A percentile compares a stretch with the other conserved stretches of the same genome.
These are phyloP conservation scores for Dryas iulia DNA, from an alignment of 1,140 invertebrate genomes.

Conservation along the genomic window DNA sequence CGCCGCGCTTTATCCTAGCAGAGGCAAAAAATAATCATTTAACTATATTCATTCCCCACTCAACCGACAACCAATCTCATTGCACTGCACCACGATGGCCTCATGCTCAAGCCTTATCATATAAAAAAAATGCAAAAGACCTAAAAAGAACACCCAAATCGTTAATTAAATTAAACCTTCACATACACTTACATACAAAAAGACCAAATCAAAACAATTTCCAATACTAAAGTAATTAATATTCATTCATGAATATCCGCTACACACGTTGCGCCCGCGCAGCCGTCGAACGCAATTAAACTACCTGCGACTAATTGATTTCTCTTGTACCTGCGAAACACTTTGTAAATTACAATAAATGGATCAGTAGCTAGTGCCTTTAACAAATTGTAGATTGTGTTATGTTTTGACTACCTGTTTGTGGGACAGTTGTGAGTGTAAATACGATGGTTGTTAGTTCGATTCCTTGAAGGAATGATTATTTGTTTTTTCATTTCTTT, in stretches of 20 bases:
- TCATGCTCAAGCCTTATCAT: no score
- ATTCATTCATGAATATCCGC: slow-evolving; percentile 28
- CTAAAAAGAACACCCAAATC: not conserved
- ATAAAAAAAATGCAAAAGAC: not conserved
- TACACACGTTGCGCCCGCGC: slow-evolving; percentile 44
- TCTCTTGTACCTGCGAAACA: slow-evolving; percentile 62
- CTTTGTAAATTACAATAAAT: slow-evolving; percentile 26
- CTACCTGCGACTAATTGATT: slow-evolving; percentile 66
- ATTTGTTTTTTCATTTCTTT: no score
- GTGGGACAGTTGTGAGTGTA: not conserved
- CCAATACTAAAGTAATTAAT: slow-evolving; percentile 24
- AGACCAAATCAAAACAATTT: not conserved
- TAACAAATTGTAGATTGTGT: slow-evolving; percentile 15
- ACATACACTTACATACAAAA: no score
- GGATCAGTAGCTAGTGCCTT: slow-evolving; percentile 19
- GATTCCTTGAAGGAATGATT: no score
- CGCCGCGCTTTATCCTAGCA: no score
- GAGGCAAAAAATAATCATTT: no score
- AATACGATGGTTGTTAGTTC: no score
- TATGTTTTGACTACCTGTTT: slow-evolving; percentile 11
- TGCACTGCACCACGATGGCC: no score
- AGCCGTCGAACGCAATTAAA: slow-evolving; percentile 64
- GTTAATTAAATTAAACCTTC: not conserved
- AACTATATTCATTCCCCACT: no score
- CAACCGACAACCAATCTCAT: no score